Base-by-base conservation (phyloP, 2,888 invertebrate genomes). In the Drosophila siamana region DNA sequence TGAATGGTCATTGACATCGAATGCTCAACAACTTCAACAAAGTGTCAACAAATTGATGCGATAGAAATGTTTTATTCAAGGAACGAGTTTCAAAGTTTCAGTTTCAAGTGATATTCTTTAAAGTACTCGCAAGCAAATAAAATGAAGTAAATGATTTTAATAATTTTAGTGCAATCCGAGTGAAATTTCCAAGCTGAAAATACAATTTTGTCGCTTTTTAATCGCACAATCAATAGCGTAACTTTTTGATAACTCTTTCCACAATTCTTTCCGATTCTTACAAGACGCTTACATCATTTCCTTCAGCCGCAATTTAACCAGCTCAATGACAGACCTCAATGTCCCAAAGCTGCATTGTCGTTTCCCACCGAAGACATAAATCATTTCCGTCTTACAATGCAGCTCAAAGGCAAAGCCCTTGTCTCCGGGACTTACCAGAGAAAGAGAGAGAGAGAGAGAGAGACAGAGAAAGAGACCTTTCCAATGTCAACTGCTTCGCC, bases 11-110 rank as follows among this genome's bases (percentile, higher is more conserved):
- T 78, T 61, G 87, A 84, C 82, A 69, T 74, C 44, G 19, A 54
- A 52, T 60, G 59, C 41, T 44, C 74, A 68, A 60, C 28, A 59
- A 62, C 46, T 38, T 64, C 8, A 47, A 59, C 66, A 70, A 70
- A 66, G 67, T 84, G 81, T 86, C 81, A 86, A 81, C 87, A 86
- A 84, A 86, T 73, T 77, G 78, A 61, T 47, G 64, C 36, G 15
- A 50, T n/a, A n/a, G 28, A 48, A 56, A 65, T 64, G 59, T 41
- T 54, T 38, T 41, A 24, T 56, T 62, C 28, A 38, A 7, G 13
- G 15, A 15, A 9, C 30, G 9, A 3, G 40, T 30, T n/a, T n/a
- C n/a, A n/a, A n/a, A n/a, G n/a, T n/a, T n/a, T n/a, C n/a, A n/a
- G n/a, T 50, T 13, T 8, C 1, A 13, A 13, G 11, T 24, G 9